phyloP scores from a whole-genome alignment of 2,888 invertebrate species.

The Miltochrista miniata region DNA sequence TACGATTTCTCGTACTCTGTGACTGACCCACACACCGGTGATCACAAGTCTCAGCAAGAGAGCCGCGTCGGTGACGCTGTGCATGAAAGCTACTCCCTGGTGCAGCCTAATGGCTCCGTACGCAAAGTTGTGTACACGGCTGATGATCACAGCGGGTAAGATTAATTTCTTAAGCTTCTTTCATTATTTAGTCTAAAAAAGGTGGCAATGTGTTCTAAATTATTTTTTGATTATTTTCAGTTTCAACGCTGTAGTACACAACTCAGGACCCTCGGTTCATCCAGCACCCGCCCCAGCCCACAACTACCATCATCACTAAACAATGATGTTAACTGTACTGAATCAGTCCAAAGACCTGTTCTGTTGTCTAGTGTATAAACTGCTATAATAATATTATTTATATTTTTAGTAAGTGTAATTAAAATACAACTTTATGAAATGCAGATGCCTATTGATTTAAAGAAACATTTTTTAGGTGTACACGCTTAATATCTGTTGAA shows the following conservation, averaged over 20 bases:
- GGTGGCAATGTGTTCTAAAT: neutral
- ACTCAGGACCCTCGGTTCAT: slow-evolving; percentile 67
- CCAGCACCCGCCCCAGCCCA: slow-evolving; percentile 56
- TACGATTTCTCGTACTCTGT: slow-evolving; percentile 82
- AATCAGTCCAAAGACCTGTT: neutral
- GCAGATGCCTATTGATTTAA: too few relatives aligned
- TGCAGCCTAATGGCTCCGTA: slow-evolving; percentile 79
- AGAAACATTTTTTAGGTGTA: too few relatives aligned
- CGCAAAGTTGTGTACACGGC: slow-evolving; percentile 81
- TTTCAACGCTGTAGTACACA: slow-evolving; percentile 79
- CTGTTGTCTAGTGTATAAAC: neutral
- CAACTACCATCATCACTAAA: slow-evolving; percentile 56
- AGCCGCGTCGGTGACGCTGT: slow-evolving; percentile 67
- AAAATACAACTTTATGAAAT: neutral
- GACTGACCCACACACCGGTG: slow-evolving; percentile 85
- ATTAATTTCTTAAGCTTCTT: neutral
- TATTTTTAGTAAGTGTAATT: neutral
- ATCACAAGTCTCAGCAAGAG: slow-evolving; percentile 82
- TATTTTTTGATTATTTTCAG: slow-evolving; percentile 42
- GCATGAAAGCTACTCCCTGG: slow-evolving; percentile 76
- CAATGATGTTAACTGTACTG: neutral
- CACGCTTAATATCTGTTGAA: too few relatives aligned
- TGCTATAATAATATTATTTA: neutral
- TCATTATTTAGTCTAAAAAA: too few relatives aligned
- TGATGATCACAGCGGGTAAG: slow-evolving; percentile 77